Percentiles rank a stretch among this genome's conserved stretches.
Evolutionary conservation across 2,888 invertebrate genomes (phyloP).

Genomic region (Mesorhabditis spiculigera): DNA sequence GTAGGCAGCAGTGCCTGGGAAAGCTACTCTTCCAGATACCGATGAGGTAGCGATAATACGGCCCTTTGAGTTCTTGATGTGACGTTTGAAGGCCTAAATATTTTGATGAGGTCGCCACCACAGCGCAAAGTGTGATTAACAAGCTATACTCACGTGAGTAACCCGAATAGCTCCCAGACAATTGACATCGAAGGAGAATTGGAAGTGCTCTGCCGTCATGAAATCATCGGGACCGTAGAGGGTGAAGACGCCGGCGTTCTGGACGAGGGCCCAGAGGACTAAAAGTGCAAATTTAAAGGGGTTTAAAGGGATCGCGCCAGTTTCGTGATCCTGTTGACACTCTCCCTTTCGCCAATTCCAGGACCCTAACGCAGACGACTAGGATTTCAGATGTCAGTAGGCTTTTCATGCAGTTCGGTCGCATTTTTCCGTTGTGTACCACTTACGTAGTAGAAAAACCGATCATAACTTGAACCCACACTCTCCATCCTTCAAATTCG

Average conservation of each 20-base stretch:
- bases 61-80: conserved; percentile 54
- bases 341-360: too few relatives aligned
- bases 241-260: too few relatives aligned
- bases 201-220: conserved; percentile 76
- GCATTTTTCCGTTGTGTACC: neutral
- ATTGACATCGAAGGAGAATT: conserved; percentile 71
- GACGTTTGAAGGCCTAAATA: conserved; percentile 43
- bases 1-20: conserved; percentile 41
- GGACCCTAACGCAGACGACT: conserved; percentile 77
- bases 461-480: too few relatives aligned
- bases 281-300: too few relatives aligned
- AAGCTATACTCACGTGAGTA: conserved; percentile 25
- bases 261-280: too few relatives aligned
- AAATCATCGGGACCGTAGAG: conserved; percentile 87
- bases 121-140: neutral
- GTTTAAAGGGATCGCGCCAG: too few relatives aligned
- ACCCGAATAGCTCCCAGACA: conserved; percentile 69
- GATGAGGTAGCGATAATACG: conserved; percentile 60
- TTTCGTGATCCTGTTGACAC: too few relatives aligned
- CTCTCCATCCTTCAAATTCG: conserved; percentile 1
- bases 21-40: conserved; percentile 57
- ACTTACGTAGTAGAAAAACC: too few relatives aligned
- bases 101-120: too few relatives aligned
- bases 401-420: neutral
- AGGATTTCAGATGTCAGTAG: neutral